Percentiles rank a stretch among this genome's conserved stretches.
Conservation (phyloP, 2,888 invertebrate genomes). For the Reticulitermes lucifugus region DNA sequence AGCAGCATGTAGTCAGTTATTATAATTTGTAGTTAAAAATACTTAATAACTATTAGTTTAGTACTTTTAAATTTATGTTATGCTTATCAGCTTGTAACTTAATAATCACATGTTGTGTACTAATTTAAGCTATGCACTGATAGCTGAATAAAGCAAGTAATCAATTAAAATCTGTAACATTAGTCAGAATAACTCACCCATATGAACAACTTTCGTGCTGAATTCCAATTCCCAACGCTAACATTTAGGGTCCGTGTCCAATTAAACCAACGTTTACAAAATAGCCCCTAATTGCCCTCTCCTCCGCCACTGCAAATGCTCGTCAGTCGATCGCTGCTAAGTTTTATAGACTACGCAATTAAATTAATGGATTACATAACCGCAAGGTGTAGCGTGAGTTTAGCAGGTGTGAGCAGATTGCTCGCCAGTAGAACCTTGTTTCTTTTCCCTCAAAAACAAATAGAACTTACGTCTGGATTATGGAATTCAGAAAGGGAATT, state of each 20-base stretch:
- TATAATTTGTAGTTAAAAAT: no score
- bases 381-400: neutral
- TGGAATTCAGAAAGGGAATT: no score
- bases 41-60: no score
- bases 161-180: neutral
- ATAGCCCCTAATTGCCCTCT: neutral
- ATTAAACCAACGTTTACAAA: constrained; percentile 26
- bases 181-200: neutral
- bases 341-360: neutral
- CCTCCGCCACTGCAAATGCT: neutral
- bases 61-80: no score
- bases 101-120: neutral
- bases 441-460: no score
- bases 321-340: neutral
- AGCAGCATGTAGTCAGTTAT: no score
- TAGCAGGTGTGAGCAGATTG: neutral
- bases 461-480: no score
- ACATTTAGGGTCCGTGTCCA: neutral
- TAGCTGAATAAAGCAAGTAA: neutral
- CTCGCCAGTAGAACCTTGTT: no score
- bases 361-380: neutral
- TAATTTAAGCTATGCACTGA: neutral
- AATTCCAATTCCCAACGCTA: neutral
- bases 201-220: neutral
- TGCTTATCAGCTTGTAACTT: neutral